Evolutionary conservation across 2,797 vertebrate genomes (phyloP), one percentile per base, ranked within the genome.

Genomic region (Argyrosomus regius): DNA sequence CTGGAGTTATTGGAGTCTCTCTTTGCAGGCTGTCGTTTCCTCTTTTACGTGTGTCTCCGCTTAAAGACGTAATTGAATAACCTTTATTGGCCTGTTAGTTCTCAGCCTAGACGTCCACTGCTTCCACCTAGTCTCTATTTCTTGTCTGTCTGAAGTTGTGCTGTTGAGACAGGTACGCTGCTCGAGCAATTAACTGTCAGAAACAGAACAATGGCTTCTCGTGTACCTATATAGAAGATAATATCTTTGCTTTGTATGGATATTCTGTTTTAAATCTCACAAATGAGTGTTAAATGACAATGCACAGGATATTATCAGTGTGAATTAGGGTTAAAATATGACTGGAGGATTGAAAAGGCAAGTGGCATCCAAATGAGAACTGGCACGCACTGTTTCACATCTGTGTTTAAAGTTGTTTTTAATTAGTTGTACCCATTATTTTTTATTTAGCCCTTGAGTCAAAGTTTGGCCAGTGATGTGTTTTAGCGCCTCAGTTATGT

Each of bases 81-180:
- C 16, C 62, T 94, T 94, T 91, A 90, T 82, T 86, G 78, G 89
- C 72, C 81, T 78, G 65, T 89, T 89, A 84, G 75, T 85, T 82
- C 81, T 64, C 81, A 64, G 75, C 57, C 59, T 39, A 50, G 70
- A 71, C 52, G 5, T 53, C 72, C 28, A 64, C 3, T 52, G 43
- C 56, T 50, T 73, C 61, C 54, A 4, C 48, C 28, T 57, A 24
- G n/a, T 58, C 41, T 56, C 31, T 14, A 3, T 31, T 52, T 52
- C 67, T 80, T 18, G 41, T 11, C 68, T 66, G 49, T 64, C 26
- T 28, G 70, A 83, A 31, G 58, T 39, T 58, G 28, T 72, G 72
- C 65, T 62, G 69, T 74, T 64, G 35, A 76, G 52, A 67, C 74
- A 74, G 79, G 78, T 88, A 76, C 81, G 59, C n/a, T 48, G 45